These are phyloP conservation scores for Monopis laevigella DNA, from an alignment of 2,888 invertebrate species.

Conservation along the genomic window DNA sequence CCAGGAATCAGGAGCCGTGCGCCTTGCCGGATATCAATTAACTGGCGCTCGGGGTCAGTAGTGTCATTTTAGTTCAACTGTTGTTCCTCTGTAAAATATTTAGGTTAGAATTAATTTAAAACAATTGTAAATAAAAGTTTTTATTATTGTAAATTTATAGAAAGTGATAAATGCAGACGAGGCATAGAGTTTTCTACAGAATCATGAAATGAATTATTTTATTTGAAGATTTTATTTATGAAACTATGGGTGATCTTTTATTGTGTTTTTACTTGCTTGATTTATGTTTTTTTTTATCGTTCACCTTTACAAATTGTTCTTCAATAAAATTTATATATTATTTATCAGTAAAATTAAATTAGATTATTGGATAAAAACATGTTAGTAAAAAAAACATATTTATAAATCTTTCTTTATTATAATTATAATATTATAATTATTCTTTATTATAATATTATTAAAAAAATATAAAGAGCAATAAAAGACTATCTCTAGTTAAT, in stretches of 20 bases:
- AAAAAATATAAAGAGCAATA: not conserved
- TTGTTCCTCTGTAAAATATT: conserved; percentile 63
- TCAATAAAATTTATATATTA: conserved; percentile 5
- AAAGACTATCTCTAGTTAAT: conserved; percentile 3
- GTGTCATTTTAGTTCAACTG: conserved; percentile 44
- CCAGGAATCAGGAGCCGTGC: conserved; percentile 44
- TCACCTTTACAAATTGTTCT: not conserved
- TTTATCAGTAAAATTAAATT: no score
- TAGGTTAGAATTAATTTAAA: conserved; percentile 53
- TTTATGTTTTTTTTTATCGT: conserved; percentile 6
- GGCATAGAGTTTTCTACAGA: conserved; percentile 43
- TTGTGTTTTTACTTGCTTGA: conserved; percentile 17
- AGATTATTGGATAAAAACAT: no score
- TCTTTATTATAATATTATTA: not conserved
- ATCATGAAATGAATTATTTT: not conserved
- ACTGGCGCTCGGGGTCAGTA: conserved; percentile 24
- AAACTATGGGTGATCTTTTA: conserved; percentile 21
- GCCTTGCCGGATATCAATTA: conserved; percentile 41
- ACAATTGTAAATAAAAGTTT: conserved; percentile 57
- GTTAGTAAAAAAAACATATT: no score
- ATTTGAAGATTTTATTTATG: conserved; percentile 1
- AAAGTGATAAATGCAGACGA: conserved; percentile 31
- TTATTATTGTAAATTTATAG: conserved; percentile 59
- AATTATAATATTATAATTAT: no score
- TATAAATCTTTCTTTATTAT: no score